Base-by-base conservation (phyloP, 2,888 invertebrate species). In the Callyntrura guangdongensis region DNA sequence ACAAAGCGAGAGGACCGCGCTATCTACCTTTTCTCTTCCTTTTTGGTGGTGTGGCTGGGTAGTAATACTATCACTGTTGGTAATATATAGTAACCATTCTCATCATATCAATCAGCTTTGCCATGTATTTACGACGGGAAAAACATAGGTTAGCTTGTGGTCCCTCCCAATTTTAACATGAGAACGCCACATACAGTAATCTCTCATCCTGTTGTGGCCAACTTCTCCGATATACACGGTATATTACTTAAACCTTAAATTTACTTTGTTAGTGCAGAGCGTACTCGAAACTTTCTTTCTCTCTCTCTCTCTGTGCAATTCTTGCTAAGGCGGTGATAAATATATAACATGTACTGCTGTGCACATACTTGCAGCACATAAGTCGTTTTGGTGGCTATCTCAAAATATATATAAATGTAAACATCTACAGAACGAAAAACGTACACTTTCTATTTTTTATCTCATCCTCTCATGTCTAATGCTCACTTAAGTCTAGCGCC, bases 111-210 rank as follows among this genome's bases (percentile, higher is more conserved):
- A 49, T 74, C 47, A 74, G 47, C 0, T 17, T 20, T 8, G n/a
- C 22, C 56, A 56, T 79, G 79, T 79, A 22, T 22, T 61, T 64
- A 61, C 20, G 45, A 36, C 59, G 59, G 59, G 81, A 59, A 81
- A 82, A 82, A 64, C 64, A 82, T 82, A 82, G 82, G 82, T 82
- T 82, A 17, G 22, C 82, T 82, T 14, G 47, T 61, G 82, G 86
- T 64, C 79, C 87, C 87, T 81, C 81, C 87, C 87, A 67, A 87
- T 36, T 87, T 87, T 81, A 64, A 87, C 87, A 87, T 87, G 81
- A 67, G 67, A 81, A 86, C 22, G 8, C 61, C 61, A 59, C 81
- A 61, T 64, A 64, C 11, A 79, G 36, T 36, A 36, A 36, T 36
- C 36, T 36, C 36, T 36, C 36, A 36, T 36, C 36, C 36, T 17